Percentiles rank a stretch among this genome's conserved stretches.
Evolutionary conservation across 1,140 invertebrate species (phyloP).

Genomic region (Trichonephila inaurata): DNA sequence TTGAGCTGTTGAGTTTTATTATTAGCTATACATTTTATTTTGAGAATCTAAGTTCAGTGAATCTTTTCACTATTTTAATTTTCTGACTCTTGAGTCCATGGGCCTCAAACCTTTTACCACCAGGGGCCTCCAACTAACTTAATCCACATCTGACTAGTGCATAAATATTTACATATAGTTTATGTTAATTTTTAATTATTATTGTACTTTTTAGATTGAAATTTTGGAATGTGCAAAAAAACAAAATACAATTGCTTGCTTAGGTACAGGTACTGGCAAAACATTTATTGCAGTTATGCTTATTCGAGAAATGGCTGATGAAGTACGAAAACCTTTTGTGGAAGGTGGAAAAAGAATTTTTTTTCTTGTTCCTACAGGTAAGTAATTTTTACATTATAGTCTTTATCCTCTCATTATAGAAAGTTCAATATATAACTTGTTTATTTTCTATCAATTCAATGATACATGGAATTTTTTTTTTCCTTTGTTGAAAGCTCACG

Average conservation of each 20-base stretch:
- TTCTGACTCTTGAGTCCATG: too few relatives aligned
- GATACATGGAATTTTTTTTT: background rate
- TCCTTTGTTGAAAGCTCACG: background rate
- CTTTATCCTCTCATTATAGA: background rate
- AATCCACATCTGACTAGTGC: background rate
- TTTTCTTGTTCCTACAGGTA: constrained; percentile 80
- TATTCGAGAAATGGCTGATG: constrained; percentile 85
- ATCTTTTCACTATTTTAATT: too few relatives aligned
- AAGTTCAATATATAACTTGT: background rate
- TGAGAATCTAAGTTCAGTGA: too few relatives aligned
- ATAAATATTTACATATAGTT: background rate
- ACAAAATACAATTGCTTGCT: constrained; percentile 92
- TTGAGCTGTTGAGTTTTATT: too few relatives aligned
- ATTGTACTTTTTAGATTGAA: constrained; percentile 84
- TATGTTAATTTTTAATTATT: background rate
- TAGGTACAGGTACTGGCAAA: constrained; percentile 95
- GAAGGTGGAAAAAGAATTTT: constrained; percentile 80
- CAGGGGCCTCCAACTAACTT: background rate
- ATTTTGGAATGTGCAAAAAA: constrained; percentile 88
- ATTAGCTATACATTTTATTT: too few relatives aligned
- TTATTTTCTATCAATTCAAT: background rate
- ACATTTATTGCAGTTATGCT: constrained; percentile 94
- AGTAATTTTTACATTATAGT: background rate
- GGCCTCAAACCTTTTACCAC: background rate
- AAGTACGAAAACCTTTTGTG: constrained; percentile 78